Conservation (phyloP, 2,113 vertebrate species). For the Sinocyclocheilus maitianheensis region DNA sequence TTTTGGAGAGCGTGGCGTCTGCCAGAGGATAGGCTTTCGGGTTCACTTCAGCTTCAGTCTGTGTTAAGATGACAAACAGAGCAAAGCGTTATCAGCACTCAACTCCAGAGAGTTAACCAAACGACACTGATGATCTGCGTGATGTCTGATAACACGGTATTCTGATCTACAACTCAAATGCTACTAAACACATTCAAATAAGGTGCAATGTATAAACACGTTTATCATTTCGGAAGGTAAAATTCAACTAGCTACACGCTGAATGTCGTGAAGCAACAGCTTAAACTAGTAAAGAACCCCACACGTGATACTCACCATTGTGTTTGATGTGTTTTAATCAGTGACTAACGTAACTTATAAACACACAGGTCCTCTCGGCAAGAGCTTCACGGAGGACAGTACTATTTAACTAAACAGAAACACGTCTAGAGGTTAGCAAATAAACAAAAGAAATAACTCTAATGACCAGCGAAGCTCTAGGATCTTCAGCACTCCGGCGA, state of each 20-base stretch:
- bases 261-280: too few species aligned
- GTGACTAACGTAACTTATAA: not conserved
- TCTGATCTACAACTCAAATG: not conserved
- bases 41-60: constrained; percentile 93
- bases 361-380: constrained; percentile 74
- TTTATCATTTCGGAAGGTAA: not conserved
- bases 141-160: too few species aligned
- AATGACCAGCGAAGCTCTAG: not conserved
- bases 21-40: constrained; percentile 97
- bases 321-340: constrained; percentile 28
- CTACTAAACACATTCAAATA: not conserved
- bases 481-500: not conserved
- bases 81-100: not conserved
- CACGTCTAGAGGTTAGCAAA: not conserved
- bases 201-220: not conserved
- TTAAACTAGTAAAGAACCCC: not conserved
- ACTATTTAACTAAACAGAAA: not conserved
- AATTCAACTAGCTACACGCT: not conserved
- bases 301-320: constrained; percentile 67
- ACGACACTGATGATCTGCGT: not conserved
- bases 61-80: not conserved
- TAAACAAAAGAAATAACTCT: not conserved
- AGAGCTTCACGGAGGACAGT: constrained; percentile 80
- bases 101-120: not conserved
- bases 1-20: constrained; percentile 95